Evolutionary conservation across 2,888 invertebrate genomes (phyloP).

Genomic region (Oscheius sp.): DNA sequence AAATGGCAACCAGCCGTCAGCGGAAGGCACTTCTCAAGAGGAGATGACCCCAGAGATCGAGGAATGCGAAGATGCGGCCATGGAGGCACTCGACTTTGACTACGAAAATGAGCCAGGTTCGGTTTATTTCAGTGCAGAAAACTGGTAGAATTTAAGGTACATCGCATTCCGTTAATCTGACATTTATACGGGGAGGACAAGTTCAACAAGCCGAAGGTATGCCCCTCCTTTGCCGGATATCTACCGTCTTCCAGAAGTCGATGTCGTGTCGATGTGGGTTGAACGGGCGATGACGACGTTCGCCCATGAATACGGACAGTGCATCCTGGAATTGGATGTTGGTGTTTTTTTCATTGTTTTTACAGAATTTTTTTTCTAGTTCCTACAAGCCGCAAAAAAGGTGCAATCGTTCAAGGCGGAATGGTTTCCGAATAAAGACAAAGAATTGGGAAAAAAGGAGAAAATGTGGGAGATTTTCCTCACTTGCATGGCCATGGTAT

Average conservation of each 20-base stretch:
- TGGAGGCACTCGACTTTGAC: constrained; percentile 2
- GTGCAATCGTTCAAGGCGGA: neutral
- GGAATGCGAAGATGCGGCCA: neutral
- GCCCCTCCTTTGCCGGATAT: neutral
- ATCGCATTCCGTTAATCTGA: neutral
- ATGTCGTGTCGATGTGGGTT: neutral
- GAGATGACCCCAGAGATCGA: neutral
- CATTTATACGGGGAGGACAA: neutral
- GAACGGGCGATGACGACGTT: neutral
- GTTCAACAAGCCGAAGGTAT: neutral
- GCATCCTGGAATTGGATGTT: neutral
- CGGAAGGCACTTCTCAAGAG: constrained; percentile 1
- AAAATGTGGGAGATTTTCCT: constrained; percentile 14
- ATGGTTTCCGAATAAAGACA: neutral
- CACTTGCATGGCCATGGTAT: neutral
- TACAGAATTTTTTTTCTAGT: no score
- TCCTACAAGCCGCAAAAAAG: constrained; percentile 5
- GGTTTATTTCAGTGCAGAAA: neutral
- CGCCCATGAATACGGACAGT: neutral
- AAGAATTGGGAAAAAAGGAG: neutral
- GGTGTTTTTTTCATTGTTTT: no score
- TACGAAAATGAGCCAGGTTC: neutral
- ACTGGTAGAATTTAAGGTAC: neutral
- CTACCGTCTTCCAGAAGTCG: neutral
- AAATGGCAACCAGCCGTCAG: neutral